Evolutionary conservation across 2,888 invertebrate genomes (phyloP).

Genomic region (Athalia circularis): DNA sequence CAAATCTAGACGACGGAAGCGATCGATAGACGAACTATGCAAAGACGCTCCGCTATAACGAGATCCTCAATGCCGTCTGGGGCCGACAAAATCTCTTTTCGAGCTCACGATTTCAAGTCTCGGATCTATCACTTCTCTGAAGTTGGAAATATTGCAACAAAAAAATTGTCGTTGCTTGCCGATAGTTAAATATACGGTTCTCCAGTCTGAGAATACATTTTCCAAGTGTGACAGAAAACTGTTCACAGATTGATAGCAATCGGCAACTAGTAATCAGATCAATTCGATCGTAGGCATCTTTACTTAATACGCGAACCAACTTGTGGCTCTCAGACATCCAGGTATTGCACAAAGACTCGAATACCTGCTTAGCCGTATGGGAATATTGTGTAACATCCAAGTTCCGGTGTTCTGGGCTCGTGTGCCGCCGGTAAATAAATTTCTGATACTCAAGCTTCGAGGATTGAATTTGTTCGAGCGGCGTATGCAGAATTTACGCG

Average conservation of each 20-base stretch:
- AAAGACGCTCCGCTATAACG: slow-evolving; percentile 3
- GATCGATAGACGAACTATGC: no score
- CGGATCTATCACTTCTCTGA: background rate
- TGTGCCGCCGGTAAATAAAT: no score
- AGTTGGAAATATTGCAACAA: slow-evolving; percentile 27
- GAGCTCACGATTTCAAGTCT: slow-evolving; percentile 17
- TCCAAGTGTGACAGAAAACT: slow-evolving; percentile 9
- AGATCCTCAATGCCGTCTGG: slow-evolving; percentile 1
- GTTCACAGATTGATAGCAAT: background rate
- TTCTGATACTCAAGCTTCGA: no score
- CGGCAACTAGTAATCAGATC: no score
- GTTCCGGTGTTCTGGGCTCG: no score
- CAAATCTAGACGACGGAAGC: background rate
- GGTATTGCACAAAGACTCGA: slow-evolving; percentile 11
- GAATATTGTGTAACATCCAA: no score
- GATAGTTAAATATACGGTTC: slow-evolving; percentile 8
- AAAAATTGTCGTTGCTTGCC: slow-evolving; percentile 8
- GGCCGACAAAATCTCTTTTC: slow-evolving; percentile 29
- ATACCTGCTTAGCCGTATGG: background rate
- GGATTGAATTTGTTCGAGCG: no score
- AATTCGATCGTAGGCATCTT: background rate
- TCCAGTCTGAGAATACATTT: slow-evolving; percentile 15
- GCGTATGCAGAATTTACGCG: no score
- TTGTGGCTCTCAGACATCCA: slow-evolving; percentile 17
- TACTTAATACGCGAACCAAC: background rate